phyloP scores from a whole-genome alignment of 2,113 vertebrate species.

The Pan troglodytes region NHGRI_mPanTro3-v2.1_pri NC_072416.2:32375501-32376000 shows the following conservation, averaged over 20 bases:
- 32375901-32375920: background rate
- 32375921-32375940: background rate
- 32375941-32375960: background rate
- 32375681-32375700: background rate
- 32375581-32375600: background rate
- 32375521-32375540: too few relatives aligned
- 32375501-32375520: too few relatives aligned
- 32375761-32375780: background rate
- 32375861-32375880: background rate
- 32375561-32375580: background rate
- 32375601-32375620: background rate
- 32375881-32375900: background rate
- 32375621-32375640: background rate
- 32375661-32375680: background rate
- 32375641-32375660: background rate
- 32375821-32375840: background rate
- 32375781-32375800: background rate
- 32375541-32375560: too few relatives aligned
- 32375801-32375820: background rate
- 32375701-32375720: background rate
- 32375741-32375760: background rate
- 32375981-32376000: background rate
- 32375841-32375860: background rate
- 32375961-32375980: background rate
- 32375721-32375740: background rate